These are phyloP conservation scores for Drosophila quinaria DNA, from an alignment of 2,888 invertebrate genomes.

Conservation along the genomic window DNA sequence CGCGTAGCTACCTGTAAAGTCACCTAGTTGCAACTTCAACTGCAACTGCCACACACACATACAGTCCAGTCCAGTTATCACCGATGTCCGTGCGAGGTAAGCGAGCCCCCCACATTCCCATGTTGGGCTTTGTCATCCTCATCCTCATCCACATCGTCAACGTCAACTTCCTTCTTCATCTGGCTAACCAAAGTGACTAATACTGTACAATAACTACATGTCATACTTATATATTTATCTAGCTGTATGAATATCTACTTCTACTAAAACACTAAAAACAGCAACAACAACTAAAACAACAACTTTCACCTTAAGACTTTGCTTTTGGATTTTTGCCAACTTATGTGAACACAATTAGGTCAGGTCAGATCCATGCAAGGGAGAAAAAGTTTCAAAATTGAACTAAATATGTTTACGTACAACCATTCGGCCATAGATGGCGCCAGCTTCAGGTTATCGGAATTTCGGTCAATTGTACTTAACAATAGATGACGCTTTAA, in stretches of 20 bases:
- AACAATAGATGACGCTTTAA: conserved; percentile 6
- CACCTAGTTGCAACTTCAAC: conserved; percentile 14
- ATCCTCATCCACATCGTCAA: conserved; percentile 39
- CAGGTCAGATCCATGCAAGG: conserved; percentile 33
- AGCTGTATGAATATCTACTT: conserved; percentile 9
- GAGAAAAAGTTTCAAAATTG: neutral
- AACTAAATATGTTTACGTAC: neutral
- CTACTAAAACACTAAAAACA: conserved; percentile 50
- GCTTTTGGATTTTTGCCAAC: conserved; percentile 41
- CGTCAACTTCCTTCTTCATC: conserved; percentile 37
- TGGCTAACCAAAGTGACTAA: conserved; percentile 43
- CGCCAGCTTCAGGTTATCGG: neutral
- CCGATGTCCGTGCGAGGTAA: conserved; percentile 49
- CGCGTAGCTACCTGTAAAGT: conserved; percentile 69
- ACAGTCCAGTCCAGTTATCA: conserved; percentile 23
- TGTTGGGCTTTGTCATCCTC: conserved; percentile 45
- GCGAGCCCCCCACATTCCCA: conserved; percentile 20
- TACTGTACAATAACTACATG: conserved; percentile 25
- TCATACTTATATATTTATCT: conserved; percentile 29
- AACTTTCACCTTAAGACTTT: conserved; percentile 33
- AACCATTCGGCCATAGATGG: conserved; percentile 5
- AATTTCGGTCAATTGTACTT: neutral
- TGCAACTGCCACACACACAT: conserved; percentile 2
- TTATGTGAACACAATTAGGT: conserved; percentile 31
- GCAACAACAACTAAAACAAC: conserved; percentile 24